Percentiles rank a stretch among this genome's conserved stretches.
phyloP scores from a whole-genome alignment of 2,797 vertebrate species.

The Onychomys leucogaster region DNA sequence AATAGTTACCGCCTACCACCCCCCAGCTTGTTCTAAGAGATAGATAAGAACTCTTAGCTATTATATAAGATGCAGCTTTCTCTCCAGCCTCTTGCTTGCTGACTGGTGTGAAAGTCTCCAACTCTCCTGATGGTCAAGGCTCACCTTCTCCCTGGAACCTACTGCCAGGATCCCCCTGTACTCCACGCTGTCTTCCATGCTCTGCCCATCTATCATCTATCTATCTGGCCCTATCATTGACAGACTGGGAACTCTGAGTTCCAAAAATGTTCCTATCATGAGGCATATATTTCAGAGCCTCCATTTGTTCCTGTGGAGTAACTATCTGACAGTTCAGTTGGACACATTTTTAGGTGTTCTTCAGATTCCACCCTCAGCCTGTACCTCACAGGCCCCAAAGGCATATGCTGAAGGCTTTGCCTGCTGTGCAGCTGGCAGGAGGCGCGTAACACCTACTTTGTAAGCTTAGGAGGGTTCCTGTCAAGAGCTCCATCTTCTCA shows the following conservation, averaged over 20 bases:
- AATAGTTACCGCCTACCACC: slow-evolving; percentile 79
- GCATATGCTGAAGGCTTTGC: slow-evolving; percentile 59
- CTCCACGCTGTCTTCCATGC: neutral
- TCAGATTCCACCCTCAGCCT: slow-evolving; percentile 23
- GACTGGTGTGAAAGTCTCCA: slow-evolving; percentile 48
- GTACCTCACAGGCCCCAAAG: neutral
- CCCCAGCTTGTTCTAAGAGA: slow-evolving; percentile 74
- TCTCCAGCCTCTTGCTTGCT: slow-evolving; percentile 56
- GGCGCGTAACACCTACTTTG: slow-evolving; percentile 53
- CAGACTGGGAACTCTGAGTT: slow-evolving; percentile 40
- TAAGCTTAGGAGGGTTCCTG: slow-evolving; percentile 47
- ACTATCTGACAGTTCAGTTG: slow-evolving; percentile 69
- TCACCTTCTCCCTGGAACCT: slow-evolving; percentile 25
- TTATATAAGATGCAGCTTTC: slow-evolving; percentile 72
- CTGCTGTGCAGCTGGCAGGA: slow-evolving; percentile 54
- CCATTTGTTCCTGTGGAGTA: slow-evolving; percentile 60
- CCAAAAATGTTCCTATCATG: slow-evolving; percentile 15
- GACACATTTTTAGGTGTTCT: slow-evolving; percentile 70
- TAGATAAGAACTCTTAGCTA: slow-evolving; percentile 73
- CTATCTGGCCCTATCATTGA: neutral
- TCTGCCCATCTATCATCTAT: neutral
- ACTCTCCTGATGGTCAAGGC: neutral
- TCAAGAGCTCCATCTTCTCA: slow-evolving; percentile 32
- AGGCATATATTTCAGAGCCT: slow-evolving; percentile 38
- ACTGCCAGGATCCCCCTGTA: neutral